Evolutionary conservation across 1,140 invertebrate species (phyloP).

Genomic region (Macrotrachela quadricornifera): DNA sequence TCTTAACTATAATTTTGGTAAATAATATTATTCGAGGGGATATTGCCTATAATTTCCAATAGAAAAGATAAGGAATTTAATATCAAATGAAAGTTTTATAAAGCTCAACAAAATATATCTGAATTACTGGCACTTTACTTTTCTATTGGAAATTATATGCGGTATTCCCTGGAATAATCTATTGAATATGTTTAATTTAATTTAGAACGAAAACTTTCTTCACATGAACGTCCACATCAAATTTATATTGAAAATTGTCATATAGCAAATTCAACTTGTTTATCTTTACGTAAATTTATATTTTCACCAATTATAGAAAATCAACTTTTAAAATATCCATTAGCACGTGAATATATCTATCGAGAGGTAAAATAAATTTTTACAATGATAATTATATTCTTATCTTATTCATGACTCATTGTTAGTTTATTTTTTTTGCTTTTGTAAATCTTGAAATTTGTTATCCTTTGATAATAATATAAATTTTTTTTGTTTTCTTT

Average conservation of each 20-base stretch:
- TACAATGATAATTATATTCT: not conserved
- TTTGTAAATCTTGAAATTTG: too few species aligned
- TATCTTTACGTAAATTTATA: conserved; percentile 77
- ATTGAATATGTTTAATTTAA: not conserved
- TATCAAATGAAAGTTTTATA: too few species aligned
- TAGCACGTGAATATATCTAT: conserved; percentile 51
- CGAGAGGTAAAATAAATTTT: conserved; percentile 39
- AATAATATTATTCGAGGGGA: too few species aligned
- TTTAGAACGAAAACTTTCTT: conserved; percentile 69
- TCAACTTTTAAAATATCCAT: conserved; percentile 37
- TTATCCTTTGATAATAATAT: too few species aligned
- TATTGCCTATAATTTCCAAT: too few species aligned
- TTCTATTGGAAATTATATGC: conserved; percentile 90
- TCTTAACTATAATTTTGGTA: too few species aligned
- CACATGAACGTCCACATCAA: conserved; percentile 81
- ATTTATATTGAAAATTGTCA: conserved; percentile 97
- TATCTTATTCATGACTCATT: too few species aligned
- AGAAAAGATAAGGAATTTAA: too few species aligned
- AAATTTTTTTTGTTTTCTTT: too few species aligned
- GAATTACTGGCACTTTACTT: conserved; percentile 68
- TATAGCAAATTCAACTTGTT: conserved; percentile 78
- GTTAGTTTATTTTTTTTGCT: too few species aligned
- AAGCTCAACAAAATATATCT: conserved; percentile 58
- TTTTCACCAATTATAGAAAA: conserved; percentile 57
- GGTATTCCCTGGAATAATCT: conserved; percentile 60